phyloP scores from a whole-genome alignment of 2,888 invertebrate genomes.

The Monoplex corrugatus region DNA sequence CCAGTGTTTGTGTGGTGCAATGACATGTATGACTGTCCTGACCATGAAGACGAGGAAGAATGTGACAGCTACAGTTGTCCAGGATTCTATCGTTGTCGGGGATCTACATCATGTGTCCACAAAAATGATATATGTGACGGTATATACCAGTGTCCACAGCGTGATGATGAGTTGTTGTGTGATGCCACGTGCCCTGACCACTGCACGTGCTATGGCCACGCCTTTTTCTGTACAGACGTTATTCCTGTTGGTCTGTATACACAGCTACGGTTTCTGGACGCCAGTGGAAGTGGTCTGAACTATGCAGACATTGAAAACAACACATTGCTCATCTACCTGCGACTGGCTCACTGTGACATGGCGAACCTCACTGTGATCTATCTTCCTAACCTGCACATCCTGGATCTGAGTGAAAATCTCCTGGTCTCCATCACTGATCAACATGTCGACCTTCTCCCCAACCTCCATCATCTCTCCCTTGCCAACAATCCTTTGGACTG shows the following conservation, averaged over 20 bases:
- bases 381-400: conserved; percentile 11
- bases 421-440: not conserved
- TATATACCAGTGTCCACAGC: conserved; percentile 43
- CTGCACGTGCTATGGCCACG: conserved; percentile 42
- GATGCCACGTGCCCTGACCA: not conserved
- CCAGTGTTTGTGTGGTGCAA: conserved; percentile 40
- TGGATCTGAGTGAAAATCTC: conserved; percentile 20
- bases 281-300: not conserved
- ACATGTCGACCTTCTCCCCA: not conserved
- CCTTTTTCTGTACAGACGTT: not conserved
- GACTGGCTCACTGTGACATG: conserved; percentile 13
- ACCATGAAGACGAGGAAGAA: conserved; percentile 25
- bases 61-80: conserved; percentile 36
- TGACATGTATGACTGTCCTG: conserved; percentile 11
- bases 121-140: conserved; percentile 22
- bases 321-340: conserved; percentile 27
- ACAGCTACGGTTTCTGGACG: conserved; percentile 29
- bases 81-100: conserved; percentile 40
- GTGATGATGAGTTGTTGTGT: conserved; percentile 32
- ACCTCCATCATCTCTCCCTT: conserved; percentile 1
- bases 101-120: not conserved
- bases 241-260: not conserved
- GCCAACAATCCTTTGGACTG: conserved; percentile 11
- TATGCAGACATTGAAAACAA: not conserved
- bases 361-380: not conserved